Conservation (phyloP, 2,888 invertebrate species). For the Synergus gifuensis region DNA sequence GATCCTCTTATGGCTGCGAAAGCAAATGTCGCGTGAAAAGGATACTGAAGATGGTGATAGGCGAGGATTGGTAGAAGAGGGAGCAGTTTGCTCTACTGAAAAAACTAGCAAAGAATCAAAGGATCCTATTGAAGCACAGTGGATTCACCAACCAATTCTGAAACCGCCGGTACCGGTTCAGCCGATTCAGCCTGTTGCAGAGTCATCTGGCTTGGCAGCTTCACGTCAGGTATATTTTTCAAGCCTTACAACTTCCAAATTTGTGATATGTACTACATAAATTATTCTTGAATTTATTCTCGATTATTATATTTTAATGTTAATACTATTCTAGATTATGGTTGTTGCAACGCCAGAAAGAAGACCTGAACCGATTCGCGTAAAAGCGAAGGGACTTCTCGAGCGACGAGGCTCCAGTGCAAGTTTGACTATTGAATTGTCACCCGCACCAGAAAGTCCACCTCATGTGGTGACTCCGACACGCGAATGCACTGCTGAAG, state of each 20-base stretch:
- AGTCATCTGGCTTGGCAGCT: slow-evolving; percentile 63
- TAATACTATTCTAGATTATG: slow-evolving; percentile 61
- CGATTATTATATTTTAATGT: not conserved
- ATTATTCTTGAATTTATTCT: not conserved
- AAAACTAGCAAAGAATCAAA: slow-evolving; percentile 67
- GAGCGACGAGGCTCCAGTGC: slow-evolving; percentile 95
- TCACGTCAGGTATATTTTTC: slow-evolving; percentile 59
- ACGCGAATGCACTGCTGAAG: slow-evolving; percentile 80
- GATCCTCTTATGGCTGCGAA: slow-evolving; percentile 77
- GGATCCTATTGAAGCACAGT: slow-evolving; percentile 70
- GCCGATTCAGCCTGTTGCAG: slow-evolving; percentile 54
- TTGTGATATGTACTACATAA: not conserved
- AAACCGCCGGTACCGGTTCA: slow-evolving; percentile 77
- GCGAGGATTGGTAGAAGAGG: slow-evolving; percentile 75
- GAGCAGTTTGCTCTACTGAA: slow-evolving; percentile 65
- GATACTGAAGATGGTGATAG: slow-evolving; percentile 75
- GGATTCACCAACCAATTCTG: slow-evolving; percentile 68
- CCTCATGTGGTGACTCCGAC: slow-evolving; percentile 79
- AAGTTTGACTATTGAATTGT: slow-evolving; percentile 90
- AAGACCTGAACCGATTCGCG: slow-evolving; percentile 78
- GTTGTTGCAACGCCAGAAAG: slow-evolving; percentile 69
- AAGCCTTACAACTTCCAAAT: not conserved
- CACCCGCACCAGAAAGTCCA: slow-evolving; percentile 71
- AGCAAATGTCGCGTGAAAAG: slow-evolving; percentile 78
- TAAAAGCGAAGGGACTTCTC: slow-evolving; percentile 84